Percentiles rank a stretch among this genome's conserved stretches.
Evolutionary conservation across 2,797 vertebrate genomes (phyloP).

Genomic region (Staurois parvus): DNA sequence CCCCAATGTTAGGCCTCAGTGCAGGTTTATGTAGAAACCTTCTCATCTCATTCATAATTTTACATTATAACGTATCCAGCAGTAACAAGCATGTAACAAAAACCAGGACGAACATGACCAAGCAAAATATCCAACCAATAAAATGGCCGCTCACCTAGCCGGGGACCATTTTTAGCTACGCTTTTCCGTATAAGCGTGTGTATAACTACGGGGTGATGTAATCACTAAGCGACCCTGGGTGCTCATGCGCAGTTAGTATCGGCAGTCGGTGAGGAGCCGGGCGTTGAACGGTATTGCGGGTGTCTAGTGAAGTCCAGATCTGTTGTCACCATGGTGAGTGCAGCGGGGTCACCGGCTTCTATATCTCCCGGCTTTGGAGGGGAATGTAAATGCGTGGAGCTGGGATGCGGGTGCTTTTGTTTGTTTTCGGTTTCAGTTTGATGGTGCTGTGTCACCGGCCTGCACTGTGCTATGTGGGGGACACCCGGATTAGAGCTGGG

Average conservation of each 20-base stretch:
- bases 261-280: not conserved
- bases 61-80: too few species aligned
- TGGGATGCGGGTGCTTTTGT: not conserved
- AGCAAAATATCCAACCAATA: not conserved
- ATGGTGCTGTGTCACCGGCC: slow-evolving; percentile 22
- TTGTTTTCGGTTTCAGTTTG: not conserved
- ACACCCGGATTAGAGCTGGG: not conserved
- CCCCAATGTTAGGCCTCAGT: too few species aligned
- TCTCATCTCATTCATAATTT: too few species aligned
- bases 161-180: not conserved
- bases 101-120: not conserved
- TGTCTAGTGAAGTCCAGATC: not conserved
- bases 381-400: too few species aligned
- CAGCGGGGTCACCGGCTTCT: not conserved
- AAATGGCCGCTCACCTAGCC: not conserved
- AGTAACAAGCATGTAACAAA: too few species aligned
- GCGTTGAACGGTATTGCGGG: not conserved
- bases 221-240: not conserved
- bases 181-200: not conserved
- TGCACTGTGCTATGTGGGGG: not conserved
- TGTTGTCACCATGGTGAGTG: slow-evolving; percentile 32
- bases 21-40: too few species aligned
- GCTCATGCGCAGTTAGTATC: not conserved
- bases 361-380: not conserved
- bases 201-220: not conserved